Percentiles rank a stretch among this genome's conserved stretches.
Conservation (phyloP, 2,113 vertebrate genomes). For the Ptilorrhoa leucosticta region DNA sequence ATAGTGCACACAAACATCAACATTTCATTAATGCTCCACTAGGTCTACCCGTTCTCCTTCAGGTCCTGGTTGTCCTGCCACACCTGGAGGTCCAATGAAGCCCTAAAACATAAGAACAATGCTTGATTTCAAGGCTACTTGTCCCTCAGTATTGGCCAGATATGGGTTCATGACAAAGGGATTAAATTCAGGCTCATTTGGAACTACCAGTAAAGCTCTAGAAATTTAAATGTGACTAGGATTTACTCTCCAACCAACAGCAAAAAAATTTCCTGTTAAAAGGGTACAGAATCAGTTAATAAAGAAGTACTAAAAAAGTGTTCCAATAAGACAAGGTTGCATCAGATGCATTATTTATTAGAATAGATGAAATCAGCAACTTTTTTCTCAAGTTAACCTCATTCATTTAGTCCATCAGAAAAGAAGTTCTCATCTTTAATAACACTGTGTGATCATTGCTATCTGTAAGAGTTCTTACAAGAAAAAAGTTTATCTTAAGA, state of each 20-base stretch:
- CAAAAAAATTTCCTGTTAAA: not conserved
- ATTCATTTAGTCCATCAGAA: not conserved
- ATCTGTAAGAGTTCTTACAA: not conserved
- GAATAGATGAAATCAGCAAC: not conserved
- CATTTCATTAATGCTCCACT: not conserved
- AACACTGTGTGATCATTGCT: not conserved
- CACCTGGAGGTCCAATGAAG: constrained; percentile 92
- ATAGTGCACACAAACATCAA: not conserved
- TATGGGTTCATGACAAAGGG: not conserved
- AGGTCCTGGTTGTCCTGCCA: constrained; percentile 82
- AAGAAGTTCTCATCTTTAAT: not conserved
- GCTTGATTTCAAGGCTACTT: not conserved
- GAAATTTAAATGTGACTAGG: not conserved
- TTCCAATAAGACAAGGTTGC: not conserved
- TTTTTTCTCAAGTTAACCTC: not conserved
- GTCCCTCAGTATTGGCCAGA: not conserved
- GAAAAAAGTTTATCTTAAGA: not conserved
- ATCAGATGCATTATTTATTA: not conserved
- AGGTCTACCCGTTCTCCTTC: constrained; percentile 90
- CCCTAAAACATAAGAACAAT: constrained; percentile 74
- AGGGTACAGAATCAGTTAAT: not conserved
- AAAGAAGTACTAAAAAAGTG: not conserved
- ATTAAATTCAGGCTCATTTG: not conserved
- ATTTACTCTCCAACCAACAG: not conserved
- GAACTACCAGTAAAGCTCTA: not conserved